Conservation (phyloP, 2,113 vertebrate species). For the Pitta sordida region DNA sequence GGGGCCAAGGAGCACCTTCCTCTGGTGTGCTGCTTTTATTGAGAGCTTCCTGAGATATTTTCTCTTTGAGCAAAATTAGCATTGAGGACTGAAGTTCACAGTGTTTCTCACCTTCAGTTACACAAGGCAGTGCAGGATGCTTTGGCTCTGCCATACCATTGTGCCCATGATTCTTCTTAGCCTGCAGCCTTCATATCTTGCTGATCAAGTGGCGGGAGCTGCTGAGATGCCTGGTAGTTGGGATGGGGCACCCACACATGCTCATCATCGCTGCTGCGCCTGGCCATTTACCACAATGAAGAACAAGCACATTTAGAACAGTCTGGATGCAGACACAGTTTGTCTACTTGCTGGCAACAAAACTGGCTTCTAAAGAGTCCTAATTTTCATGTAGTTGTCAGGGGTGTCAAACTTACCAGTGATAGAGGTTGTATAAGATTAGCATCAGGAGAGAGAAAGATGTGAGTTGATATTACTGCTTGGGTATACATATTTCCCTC, state of each 20-base stretch:
- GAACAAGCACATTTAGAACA: background rate
- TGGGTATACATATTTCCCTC: background rate
- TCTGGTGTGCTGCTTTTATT: background rate
- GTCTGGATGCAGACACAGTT: background rate
- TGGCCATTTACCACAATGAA: background rate
- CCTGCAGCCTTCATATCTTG: background rate
- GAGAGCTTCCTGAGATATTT: background rate
- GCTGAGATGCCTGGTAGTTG: background rate
- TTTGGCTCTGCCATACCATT: rapidly evolving
- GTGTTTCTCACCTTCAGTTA: background rate
- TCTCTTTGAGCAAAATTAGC: background rate
- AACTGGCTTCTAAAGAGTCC: background rate
- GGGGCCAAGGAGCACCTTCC: background rate
- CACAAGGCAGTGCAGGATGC: background rate
- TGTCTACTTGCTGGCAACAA: background rate
- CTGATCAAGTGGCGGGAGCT: background rate
- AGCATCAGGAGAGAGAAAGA: background rate
- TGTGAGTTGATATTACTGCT: background rate
- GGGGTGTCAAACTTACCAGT: background rate
- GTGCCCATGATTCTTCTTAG: rapidly evolving
- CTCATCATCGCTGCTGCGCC: rapidly evolving
- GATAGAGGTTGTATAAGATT: background rate
- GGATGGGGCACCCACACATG: background rate
- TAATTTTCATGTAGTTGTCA: background rate
- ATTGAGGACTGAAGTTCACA: background rate